Conservation (phyloP, 2,888 invertebrate genomes). For the Ypsolopha scabrella region DNA sequence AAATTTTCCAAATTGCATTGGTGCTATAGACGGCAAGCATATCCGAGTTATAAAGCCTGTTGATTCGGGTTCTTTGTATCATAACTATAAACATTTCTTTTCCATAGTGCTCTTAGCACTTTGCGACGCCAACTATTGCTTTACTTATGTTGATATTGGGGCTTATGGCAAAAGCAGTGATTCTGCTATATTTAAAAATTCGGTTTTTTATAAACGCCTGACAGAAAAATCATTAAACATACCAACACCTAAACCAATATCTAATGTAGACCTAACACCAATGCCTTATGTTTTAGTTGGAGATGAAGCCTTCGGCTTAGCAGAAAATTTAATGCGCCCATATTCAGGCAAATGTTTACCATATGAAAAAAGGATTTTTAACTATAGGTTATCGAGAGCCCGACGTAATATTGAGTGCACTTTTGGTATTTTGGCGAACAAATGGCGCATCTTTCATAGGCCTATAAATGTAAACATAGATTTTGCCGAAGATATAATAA, state of each 20-base stretch:
- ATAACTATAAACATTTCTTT: slow-evolving; percentile 10
- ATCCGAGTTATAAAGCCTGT: slow-evolving; percentile 13
- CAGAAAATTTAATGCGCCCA: slow-evolving; percentile 19
- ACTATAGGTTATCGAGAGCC: slow-evolving; percentile 21
- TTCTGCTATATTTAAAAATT: slow-evolving; percentile 14
- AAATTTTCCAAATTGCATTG: background rate
- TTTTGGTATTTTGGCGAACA: slow-evolving; percentile 14
- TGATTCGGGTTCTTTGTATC: slow-evolving; percentile 19
- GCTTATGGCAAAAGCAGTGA: slow-evolving; percentile 17
- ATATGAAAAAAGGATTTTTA: slow-evolving; percentile 18
- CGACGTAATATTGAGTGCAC: slow-evolving; percentile 17
- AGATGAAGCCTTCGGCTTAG: slow-evolving; percentile 21
- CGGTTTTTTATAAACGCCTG: slow-evolving; percentile 13
- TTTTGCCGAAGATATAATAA: slow-evolving; percentile 17
- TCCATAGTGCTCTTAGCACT: slow-evolving; percentile 21
- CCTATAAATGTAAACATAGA: slow-evolving; percentile 13
- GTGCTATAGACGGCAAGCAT: slow-evolving; percentile 12
- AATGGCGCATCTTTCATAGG: slow-evolving; percentile 17
- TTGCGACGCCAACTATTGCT: slow-evolving; percentile 19
- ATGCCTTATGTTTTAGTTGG: slow-evolving; percentile 17
- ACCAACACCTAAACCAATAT: slow-evolving; percentile 13
- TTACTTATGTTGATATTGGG: slow-evolving; percentile 19
- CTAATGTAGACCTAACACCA: slow-evolving; percentile 10
- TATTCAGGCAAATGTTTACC: slow-evolving; percentile 16
- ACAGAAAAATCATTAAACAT: slow-evolving; percentile 14